Evolutionary conservation across 1,140 invertebrate genomes (phyloP), one percentile per base, ranked within the genome.

Genomic region (Rhagoletis pomonella): DNA sequence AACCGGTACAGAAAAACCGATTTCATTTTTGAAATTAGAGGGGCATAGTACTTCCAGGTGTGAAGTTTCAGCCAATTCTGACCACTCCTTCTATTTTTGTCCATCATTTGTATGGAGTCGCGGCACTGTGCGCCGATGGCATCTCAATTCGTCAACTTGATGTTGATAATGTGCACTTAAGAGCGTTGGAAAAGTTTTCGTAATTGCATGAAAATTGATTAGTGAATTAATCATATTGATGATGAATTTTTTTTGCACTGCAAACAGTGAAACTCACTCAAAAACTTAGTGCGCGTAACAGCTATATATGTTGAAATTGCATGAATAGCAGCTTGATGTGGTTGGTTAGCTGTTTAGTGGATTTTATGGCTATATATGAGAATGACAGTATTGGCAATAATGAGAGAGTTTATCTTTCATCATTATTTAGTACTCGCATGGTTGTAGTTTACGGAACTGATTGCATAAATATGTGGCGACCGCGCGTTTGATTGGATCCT

Each of bases 181-280:
- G 44, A 19, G 44, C 44, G 39, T n/a, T 50, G 44, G 19, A 81
- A 81, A 81, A 81, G 47, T 81, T 81, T 81, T 81, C 50, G 73
- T 81, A 81, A 55, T 81, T 81, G 73, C 47, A 81, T 9, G 47
- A 81, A 81, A 81, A 81, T 81, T 81, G 73, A 81, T 81, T 81
- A 81, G 73, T 81, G 73, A 81, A 81, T 81, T 81, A 81, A 81
- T 81, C 47, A 81, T 81, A 81, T 81, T 55, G 73, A 55, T 55
- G 47, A 50, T 19, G 73, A 81, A 55, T 19, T 55, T 67, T 67
- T 81, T 81, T 50, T 10, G 73, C 47, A 50, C 73, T 29, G n/a
- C 73, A 81, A 81, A 81, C 73, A 81, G 14, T 81, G 73, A 81
- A 81, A 81, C 29, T 81, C 73, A 81, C 73, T 81, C 73, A 81